Conservation (phyloP, 35 echinoderm and acorn worm genomes). For the Diadema setosum region DNA sequence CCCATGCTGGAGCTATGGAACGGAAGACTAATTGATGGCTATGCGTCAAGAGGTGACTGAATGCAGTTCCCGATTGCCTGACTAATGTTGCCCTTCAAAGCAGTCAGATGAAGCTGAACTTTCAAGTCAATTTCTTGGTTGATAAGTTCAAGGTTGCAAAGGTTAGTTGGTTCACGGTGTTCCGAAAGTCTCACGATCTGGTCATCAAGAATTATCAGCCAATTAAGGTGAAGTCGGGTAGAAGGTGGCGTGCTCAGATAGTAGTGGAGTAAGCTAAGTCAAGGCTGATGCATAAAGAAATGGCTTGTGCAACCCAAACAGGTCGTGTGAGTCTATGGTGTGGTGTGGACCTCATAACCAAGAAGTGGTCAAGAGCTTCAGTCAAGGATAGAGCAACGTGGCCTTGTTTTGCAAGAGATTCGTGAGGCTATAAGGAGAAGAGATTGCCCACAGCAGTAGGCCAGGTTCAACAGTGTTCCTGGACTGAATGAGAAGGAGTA, state of each 20-base stretch:
- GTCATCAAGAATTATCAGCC: neutral
- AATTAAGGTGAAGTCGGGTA: neutral
- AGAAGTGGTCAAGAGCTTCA: slow-evolving; percentile 14
- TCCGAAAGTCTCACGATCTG: neutral
- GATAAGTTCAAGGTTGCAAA: neutral
- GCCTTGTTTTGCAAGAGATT: slow-evolving; percentile 4
- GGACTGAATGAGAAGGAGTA: too few species aligned
- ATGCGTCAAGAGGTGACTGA: neutral
- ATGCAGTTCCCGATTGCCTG: too few species aligned
- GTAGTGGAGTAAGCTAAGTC: neutral
- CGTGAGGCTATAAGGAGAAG: slow-evolving; percentile 16
- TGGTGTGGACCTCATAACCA: neutral
- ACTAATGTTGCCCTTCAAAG: too few species aligned
- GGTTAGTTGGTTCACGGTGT: neutral
- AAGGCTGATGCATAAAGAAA: neutral
- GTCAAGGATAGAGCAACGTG: neutral
- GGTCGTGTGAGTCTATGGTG: slow-evolving; percentile 13
- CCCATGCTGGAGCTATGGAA: too few species aligned
- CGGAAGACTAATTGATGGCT: neutral
- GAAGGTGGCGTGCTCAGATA: neutral
- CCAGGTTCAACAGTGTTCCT: too few species aligned
- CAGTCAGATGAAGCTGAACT: too few species aligned
- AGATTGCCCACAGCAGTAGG: slow-evolving; percentile 2
- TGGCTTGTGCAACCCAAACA: slow-evolving; percentile 6
- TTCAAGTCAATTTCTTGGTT: too few species aligned